Percentiles rank a stretch among this genome's conserved stretches.
phyloP scores from a whole-genome alignment of 1,140 invertebrate genomes.

The Halictus rubicundus region DNA sequence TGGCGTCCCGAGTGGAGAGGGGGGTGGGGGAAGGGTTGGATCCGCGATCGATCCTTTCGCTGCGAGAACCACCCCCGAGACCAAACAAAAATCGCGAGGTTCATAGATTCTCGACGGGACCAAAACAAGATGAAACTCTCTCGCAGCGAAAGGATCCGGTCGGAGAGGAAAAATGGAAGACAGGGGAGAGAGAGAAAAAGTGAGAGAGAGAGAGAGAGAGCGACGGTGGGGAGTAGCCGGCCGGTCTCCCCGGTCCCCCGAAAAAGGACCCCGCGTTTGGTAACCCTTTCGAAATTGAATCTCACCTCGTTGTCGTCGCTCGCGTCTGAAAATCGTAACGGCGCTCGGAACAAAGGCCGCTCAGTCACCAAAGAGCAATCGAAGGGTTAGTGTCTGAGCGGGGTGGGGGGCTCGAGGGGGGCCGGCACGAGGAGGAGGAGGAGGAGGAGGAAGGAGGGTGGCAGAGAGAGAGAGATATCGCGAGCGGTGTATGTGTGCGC shows the following conservation, averaged over 20 bases:
- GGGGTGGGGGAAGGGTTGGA: neutral
- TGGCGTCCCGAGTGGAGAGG: neutral
- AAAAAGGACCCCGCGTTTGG: neutral
- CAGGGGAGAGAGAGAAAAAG: neutral
- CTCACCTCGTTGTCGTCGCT: conserved; percentile 20
- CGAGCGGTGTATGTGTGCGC: too few species aligned
- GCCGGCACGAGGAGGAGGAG: neutral
- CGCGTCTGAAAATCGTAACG: conserved; percentile 41
- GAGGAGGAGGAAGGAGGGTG: too few species aligned
- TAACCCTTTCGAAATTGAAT: conserved; percentile 34
- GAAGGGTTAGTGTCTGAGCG: conserved; percentile 42
- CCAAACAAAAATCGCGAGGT: too few species aligned
- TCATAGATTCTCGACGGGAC: too few species aligned
- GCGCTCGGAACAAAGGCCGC: conserved; percentile 33
- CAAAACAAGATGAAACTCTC: neutral
- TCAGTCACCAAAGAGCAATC: conserved; percentile 40
- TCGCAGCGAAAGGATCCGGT: conserved; percentile 11
- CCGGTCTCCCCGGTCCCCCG: too few species aligned
- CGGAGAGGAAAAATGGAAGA: too few species aligned
- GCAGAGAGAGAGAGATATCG: too few species aligned
- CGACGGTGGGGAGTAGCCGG: neutral
- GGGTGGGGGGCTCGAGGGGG: neutral
- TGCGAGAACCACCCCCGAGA: neutral
- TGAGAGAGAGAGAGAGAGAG: neutral
- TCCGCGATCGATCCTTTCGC: conserved; percentile 4